Evolutionary conservation across 2,888 invertebrate genomes (phyloP).

Genomic region (Spisula subtruncata): DNA sequence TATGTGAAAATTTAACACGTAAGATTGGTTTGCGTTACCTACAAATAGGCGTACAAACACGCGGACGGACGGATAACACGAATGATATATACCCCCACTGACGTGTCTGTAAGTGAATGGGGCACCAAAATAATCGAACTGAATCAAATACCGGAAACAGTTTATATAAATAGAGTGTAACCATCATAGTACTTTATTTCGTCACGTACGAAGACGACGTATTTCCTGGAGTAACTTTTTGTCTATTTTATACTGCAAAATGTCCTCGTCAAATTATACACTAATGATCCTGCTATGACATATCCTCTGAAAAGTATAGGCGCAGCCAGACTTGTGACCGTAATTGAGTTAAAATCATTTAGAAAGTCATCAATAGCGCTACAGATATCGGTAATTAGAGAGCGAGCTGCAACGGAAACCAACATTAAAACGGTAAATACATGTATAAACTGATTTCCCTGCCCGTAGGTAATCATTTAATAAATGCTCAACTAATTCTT

Average conservation of each 20-base stretch:
- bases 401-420: background rate
- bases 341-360: slow-evolving; percentile 1
- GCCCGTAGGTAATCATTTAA: background rate
- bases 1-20: no score
- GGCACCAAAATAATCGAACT: no score
- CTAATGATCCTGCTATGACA: background rate
- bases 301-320: background rate
- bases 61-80: no score
- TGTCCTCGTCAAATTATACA: background rate
- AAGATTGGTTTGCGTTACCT: no score
- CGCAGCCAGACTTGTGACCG: background rate
- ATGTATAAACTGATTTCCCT: background rate
- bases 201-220: no score
- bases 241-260: background rate
- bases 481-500: background rate
- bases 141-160: no score
- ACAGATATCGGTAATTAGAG: background rate
- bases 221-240: no score
- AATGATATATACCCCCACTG: no score
- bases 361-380: background rate
- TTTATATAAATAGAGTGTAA: no score
- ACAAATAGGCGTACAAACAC: no score
- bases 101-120: no score
- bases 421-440: background rate
- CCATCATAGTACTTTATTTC: no score